Conservation (phyloP, 2,113 vertebrate genomes). For the Sorex araneus region DNA sequence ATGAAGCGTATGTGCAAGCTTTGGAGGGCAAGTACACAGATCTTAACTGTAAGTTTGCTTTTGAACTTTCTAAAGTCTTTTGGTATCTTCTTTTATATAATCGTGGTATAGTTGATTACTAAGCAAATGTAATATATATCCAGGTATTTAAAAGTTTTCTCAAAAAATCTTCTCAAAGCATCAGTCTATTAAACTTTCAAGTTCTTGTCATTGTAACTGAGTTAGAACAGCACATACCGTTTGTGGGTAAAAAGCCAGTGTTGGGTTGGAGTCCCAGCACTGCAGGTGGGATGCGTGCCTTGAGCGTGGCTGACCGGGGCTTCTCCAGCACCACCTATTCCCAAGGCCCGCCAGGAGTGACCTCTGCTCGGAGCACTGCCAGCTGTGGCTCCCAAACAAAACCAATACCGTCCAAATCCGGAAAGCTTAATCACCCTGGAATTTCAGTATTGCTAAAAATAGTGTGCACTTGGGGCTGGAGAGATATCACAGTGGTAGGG, state of each 20-base stretch:
- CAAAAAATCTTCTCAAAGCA: conserved; percentile 43
- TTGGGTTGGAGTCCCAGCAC: too few species aligned
- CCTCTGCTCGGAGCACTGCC: too few species aligned
- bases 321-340: too few species aligned
- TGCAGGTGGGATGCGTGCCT: too few species aligned
- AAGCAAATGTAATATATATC: not conserved
- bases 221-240: not conserved
- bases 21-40: conserved; percentile 99
- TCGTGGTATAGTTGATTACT: not conserved
- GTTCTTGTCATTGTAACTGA: conserved; percentile 37
- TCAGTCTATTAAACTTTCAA: not conserved
- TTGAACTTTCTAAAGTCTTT: conserved; percentile 40
- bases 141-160: not conserved
- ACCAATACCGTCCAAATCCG: not conserved
- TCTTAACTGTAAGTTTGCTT: conserved; percentile 96
- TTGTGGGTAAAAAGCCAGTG: not conserved
- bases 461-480: too few species aligned
- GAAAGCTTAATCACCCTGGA: conserved; percentile 4
- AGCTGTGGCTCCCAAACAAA: too few species aligned
- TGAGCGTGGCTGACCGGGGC: too few species aligned
- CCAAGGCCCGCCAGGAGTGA: too few species aligned
- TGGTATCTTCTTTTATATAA: conserved; percentile 2
- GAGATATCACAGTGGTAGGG: too few species aligned
- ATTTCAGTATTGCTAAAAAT: not conserved
- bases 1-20: conserved; percentile 97